Conservation (phyloP, 2,797 vertebrate species). For the Oophaga sylvatica region DNA sequence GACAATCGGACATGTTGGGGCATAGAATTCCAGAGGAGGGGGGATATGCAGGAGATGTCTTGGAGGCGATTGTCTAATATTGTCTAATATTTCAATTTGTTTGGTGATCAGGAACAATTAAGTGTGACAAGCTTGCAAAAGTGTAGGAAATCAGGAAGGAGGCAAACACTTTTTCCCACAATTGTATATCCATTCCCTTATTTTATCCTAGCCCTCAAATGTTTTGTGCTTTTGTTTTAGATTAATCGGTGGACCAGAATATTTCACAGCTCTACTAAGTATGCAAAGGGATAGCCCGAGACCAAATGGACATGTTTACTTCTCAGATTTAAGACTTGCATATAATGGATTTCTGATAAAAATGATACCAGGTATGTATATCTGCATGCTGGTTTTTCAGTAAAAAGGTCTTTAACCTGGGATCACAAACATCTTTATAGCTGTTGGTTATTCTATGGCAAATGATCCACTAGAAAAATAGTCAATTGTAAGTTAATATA, state of each 20-base stretch:
- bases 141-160: no score
- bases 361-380: conserved; percentile 82
- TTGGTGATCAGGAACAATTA: no score
- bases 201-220: not conserved
- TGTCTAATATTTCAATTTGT: no score
- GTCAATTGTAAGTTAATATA: no score
- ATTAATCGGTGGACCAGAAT: conserved; percentile 80
- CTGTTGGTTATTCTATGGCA: not conserved
- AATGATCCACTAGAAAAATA: no score
- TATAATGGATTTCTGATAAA: conserved; percentile 92
- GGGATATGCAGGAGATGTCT: no score
- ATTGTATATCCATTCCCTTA: no score
- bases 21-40: no score
- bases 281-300: conserved; percentile 80
- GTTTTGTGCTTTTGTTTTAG: conserved; percentile 70
- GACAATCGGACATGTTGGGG: no score
- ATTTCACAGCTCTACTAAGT: conserved; percentile 77
- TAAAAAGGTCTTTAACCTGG: not conserved
- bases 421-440: not conserved
- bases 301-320: conserved; percentile 72
- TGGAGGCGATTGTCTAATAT: no score
- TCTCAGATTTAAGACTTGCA: conserved; percentile 87
- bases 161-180: no score
- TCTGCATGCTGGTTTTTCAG: not conserved
- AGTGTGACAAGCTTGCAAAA: no score